A percentile compares a stretch with the other conserved stretches of the same genome.
Evolutionary conservation across 35 echinoderm and acorn worm species (phyloP).

Genomic region (Antedon bifida): DNA sequence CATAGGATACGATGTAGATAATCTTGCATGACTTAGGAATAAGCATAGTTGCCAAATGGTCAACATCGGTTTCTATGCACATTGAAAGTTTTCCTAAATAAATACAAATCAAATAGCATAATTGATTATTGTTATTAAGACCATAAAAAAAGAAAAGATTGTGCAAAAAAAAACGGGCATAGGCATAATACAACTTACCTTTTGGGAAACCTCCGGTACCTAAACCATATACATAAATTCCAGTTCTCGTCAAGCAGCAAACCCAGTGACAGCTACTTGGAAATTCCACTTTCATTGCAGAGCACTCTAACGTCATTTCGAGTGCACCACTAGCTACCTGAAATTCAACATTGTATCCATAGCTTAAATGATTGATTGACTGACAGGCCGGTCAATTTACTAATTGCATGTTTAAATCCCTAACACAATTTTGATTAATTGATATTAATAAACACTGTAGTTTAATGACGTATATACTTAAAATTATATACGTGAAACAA

Average conservation of each 20-base stretch:
- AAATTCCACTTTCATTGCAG: conserved; percentile 33
- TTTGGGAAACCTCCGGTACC: conserved; percentile 36
- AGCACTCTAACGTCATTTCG: conserved; percentile 45
- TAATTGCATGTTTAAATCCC: too few relatives aligned
- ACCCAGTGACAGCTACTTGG: conserved; percentile 50
- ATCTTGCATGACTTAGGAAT: conserved; percentile 50
- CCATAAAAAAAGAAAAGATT: too few relatives aligned
- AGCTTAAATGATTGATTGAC: too few relatives aligned
- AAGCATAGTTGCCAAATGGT: conserved; percentile 9
- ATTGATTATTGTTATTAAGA: neutral
- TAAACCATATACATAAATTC: conserved; percentile 42
- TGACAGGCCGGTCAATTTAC: too few relatives aligned
- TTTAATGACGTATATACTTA: too few relatives aligned
- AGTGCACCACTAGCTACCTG: conserved; percentile 77
- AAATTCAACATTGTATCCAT: neutral
- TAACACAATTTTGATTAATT: too few relatives aligned
- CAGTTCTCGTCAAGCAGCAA: conserved; percentile 21
- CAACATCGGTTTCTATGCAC: conserved; percentile 26
- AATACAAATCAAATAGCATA: neutral
- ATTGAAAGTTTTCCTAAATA: conserved; percentile 34
- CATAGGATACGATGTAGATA: conserved; percentile 22
- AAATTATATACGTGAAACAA: too few relatives aligned
- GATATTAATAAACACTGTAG: too few relatives aligned
- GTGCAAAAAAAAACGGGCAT: too few relatives aligned
- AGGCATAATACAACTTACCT: too few relatives aligned